Base-by-base conservation (phyloP, 1,140 invertebrate species). In the Heliconius eleuchia region DNA sequence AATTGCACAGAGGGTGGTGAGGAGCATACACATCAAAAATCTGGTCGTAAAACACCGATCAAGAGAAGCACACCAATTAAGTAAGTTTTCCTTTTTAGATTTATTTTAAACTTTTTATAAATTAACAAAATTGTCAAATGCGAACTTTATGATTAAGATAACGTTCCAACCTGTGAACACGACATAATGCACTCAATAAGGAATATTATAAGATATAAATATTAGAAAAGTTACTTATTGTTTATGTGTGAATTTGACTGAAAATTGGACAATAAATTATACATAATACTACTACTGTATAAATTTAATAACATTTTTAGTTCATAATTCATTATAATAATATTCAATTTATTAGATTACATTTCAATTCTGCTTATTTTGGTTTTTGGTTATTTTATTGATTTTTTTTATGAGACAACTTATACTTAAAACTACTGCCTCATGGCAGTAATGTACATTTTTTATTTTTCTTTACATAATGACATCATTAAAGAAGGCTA, bases 41-140 rank as follows among this genome's bases (percentile, higher is more conserved):
- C 90, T 71, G 92, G 91, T 73, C 83, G 92, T 79, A 95, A 94
- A 88, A 93, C 93, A n/a, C 92, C 93, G 34, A 83, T 91, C 16
- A 95, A 94, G 85, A 84, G 90, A 74, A 94, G 92, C 82, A 95
- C 95, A 23, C 95, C 93, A 81, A 91, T 95, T 74, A 95, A 95
- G 95, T 95, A 84, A 95, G 94, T 95, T 74, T 16, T 19, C 23
- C 4, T 39, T 72, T 39, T 4, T 16, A 72, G 9, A 39, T 39
- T 39, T 23, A 19, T 23, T 34, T n/a, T 23, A 34, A n/a, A 57
- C 2, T 9, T 13, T n/a, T 19, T 52, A 23, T 78, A 77, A 77
- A 55, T 42, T 77, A 66, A 76, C 18, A 46, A 16, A 46, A 46
- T 46, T 16, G 30, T 39, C n/a, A 13, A 66, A 5, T 66, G 60